Base-by-base conservation (phyloP, 2,797 vertebrate species). In the Rhinella marina region DNA sequence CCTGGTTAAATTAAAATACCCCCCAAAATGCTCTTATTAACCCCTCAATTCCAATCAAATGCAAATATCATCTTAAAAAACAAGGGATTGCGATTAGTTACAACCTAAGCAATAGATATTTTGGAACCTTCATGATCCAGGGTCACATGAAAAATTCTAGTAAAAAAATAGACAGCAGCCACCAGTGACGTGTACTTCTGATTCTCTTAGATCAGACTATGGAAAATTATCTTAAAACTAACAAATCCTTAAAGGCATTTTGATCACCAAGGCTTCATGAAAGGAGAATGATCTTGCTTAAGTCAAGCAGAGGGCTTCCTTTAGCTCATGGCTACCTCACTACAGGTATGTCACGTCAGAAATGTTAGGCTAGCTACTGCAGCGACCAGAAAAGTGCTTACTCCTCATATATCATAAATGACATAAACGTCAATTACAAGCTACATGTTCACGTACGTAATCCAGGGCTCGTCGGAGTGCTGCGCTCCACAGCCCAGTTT, bases 391-490 rank as follows among this genome's bases (percentile, higher is more conserved):
- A 25, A 29, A 29, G 21, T 50, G 41, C 10, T 9, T 2, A 23
- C 12, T n/a, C 11, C 7, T 16, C 12, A 7, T 27, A 16, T 2
- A 78, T 57, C 50, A 27, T 29, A 57, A 81, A 21, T 48, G 8
- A 41, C 21, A 27, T 9, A 27, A 66, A 77, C 64, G 16, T 25
- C 25, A 21, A 3, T 13, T 13, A 48, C 11, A 75, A 61, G 23
- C 17, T 62, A 61, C 17, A 25, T 41, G 57, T 57, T 57, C 21
- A 75, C 52, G n/a, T 17, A 64, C n/a, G 9, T 29, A 62, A 76
- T 77, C 23, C 14, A 25, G n/a, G 23, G n/a, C 21, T 90, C 91
- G 90, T 90, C 87, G 87, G 48, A 32, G 5, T 81, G 59, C 59
- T 64, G 56, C 17, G 13, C 56, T 57, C 16, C 56, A 41, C 12